Percentiles rank a stretch among this genome's conserved stretches.
Conservation (phyloP, 2,113 vertebrate genomes). For the Piaya cayana region DNA sequence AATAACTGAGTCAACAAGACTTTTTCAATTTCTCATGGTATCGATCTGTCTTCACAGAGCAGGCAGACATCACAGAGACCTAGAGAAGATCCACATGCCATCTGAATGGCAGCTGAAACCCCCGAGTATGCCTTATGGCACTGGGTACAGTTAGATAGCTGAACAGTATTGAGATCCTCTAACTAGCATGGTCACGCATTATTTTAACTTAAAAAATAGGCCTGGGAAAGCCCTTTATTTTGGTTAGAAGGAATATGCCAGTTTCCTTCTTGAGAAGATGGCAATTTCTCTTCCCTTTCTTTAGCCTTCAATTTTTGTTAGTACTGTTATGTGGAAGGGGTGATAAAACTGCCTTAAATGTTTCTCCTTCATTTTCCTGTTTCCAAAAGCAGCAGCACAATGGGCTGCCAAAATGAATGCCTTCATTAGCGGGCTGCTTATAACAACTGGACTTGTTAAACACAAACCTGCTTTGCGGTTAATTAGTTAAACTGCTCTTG, state of each 20-base stretch:
- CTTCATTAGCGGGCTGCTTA: neutral
- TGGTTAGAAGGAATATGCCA: neutral
- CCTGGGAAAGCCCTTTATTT: neutral
- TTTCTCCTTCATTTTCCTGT: neutral
- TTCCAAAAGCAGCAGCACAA: neutral
- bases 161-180: neutral
- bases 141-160: neutral
- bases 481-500: neutral
- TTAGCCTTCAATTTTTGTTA: neutral
- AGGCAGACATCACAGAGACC: neutral
- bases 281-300: neutral
- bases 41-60: neutral
- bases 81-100: neutral
- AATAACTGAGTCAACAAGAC: neutral
- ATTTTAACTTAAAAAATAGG: neutral
- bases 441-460: neutral
- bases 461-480: neutral
- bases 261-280: neutral
- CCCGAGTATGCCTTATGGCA: neutral
- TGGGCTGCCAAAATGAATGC: neutral
- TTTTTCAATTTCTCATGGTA: neutral
- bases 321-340: neutral
- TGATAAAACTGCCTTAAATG: neutral
- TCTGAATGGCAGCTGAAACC: neutral
- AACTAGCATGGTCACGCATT: neutral